These are phyloP conservation scores for Dendronephthya gigantea DNA, from an alignment of 64 coral and sea anemone species.

Conservation along the genomic window DNA sequence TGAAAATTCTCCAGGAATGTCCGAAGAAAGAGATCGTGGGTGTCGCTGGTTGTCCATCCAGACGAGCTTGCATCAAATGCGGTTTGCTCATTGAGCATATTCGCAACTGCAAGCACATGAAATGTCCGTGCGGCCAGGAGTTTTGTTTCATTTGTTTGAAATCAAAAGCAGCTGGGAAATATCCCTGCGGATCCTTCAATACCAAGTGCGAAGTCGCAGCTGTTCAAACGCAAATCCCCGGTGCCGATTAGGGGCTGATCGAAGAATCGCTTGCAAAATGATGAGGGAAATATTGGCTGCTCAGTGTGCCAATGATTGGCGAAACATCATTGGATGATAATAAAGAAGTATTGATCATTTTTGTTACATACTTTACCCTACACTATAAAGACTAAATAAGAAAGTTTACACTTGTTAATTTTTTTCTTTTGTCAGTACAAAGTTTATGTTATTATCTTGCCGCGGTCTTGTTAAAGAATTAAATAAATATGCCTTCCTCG, in stretches of 20 bases:
- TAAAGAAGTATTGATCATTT: too few relatives aligned
- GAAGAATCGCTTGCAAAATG: background rate
- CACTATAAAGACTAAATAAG: too few relatives aligned
- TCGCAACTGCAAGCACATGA: conserved; percentile 67
- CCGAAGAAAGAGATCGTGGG: conserved; percentile 45
- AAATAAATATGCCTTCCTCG: too few relatives aligned
- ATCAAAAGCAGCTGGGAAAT: background rate
- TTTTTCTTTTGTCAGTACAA: too few relatives aligned
- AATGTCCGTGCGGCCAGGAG: conserved; percentile 44
- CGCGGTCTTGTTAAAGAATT: too few relatives aligned
- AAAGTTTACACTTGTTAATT: too few relatives aligned
- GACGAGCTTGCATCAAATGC: conserved; percentile 56
- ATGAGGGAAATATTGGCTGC: too few relatives aligned
- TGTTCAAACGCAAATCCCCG: conserved; percentile 58
- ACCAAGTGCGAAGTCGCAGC: conserved; percentile 27
- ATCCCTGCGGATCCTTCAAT: conserved; percentile 45
- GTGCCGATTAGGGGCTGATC: background rate
- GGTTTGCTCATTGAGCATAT: conserved; percentile 74
- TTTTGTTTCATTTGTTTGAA: conserved; percentile 87
- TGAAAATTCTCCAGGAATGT: conserved; percentile 60
- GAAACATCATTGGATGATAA: too few relatives aligned
- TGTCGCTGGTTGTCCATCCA: conserved; percentile 48
- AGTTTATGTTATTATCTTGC: too few relatives aligned
- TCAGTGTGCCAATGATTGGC: too few relatives aligned
- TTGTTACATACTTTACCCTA: too few relatives aligned